Evolutionary conservation across 2,113 vertebrate genomes (phyloP).

Genomic region (pig (Sus scrofa)): DNA sequence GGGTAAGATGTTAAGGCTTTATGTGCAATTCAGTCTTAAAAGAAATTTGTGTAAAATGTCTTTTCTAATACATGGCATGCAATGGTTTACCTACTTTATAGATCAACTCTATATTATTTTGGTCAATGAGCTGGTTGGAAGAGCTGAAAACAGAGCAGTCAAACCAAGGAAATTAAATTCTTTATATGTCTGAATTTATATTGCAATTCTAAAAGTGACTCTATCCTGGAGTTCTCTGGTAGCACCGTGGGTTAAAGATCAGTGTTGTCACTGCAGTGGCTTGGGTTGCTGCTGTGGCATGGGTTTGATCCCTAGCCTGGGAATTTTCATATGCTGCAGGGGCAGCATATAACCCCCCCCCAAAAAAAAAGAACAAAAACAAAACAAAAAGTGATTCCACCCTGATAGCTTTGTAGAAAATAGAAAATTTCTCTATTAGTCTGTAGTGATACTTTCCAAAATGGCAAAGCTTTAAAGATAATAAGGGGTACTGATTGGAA

Average conservation of each 20-base stretch:
- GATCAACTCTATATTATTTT: conserved; percentile 57
- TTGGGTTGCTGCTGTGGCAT: too few relatives aligned
- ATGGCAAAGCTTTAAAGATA: conserved; percentile 48
- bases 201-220: conserved; percentile 50
- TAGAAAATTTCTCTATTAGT: background rate
- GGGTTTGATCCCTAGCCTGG: too few relatives aligned
- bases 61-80: background rate
- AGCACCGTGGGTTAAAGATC: too few relatives aligned
- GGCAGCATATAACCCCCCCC: too few relatives aligned
- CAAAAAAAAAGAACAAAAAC: too few relatives aligned
- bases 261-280: too few relatives aligned
- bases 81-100: conserved; percentile 47
- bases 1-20: conserved; percentile 33
- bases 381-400: background rate
- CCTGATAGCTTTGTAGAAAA: conserved; percentile 9
- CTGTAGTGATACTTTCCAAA: conserved; percentile 52
- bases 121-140: conserved; percentile 14
- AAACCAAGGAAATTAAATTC: conserved; percentile 52
- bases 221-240: background rate
- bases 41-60: conserved; percentile 39
- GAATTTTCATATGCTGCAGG: too few relatives aligned
- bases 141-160: background rate
- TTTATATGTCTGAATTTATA: conserved; percentile 49
- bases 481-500: background rate
- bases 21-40: conserved; percentile 53